Evolutionary conservation across 2,888 invertebrate species (phyloP), one percentile per base, ranked within the genome.

Genomic region (Amblyjoppa proteus): DNA sequence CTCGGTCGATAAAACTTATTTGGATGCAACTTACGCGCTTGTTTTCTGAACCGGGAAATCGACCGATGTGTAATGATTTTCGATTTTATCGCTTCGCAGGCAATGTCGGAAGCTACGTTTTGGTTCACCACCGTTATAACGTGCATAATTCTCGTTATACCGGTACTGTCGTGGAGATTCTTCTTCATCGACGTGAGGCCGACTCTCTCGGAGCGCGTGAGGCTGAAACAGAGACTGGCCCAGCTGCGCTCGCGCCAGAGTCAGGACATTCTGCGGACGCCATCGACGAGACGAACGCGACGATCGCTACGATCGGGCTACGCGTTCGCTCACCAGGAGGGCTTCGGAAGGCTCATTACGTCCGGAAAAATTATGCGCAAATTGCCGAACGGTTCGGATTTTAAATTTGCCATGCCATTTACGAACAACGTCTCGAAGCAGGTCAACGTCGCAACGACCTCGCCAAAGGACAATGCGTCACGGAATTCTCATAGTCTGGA

Each of bases 251-350:
- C 96, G 5, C 95, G 96, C 66, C 96, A 96, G 89, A 97, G 97
- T 87, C 97, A 97, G 89, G 97, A 97, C 91, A 97, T 97, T 79
- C 95, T 97, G 84, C 96, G 98, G 89, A 98, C 98, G 87, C 97
- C 98, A 45, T 98, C 98, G 71, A 97, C 98, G 0, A 96, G 98
- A 83, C 96, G 98, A 91, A 98, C 98, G 84, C 96, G 99, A 53
- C 96, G 98, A 91, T 99, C 98, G 45, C 96, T 99, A 87, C 97
- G 99, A 81, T 99, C 99, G 13, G 99, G 99, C 81, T 99, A 99
- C 95, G 99, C 99, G 11, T 99, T 99, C 95, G 98, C 99, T 81
- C 99, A 99, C 95, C 98, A 99, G 93, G 98, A 98, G 95, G 99
- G 99, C 90, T 99, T 99, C 94, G 99, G 99, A 70, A 96, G 98